Conservation (phyloP, 2,888 invertebrate species). For the Lithophane socia region DNA sequence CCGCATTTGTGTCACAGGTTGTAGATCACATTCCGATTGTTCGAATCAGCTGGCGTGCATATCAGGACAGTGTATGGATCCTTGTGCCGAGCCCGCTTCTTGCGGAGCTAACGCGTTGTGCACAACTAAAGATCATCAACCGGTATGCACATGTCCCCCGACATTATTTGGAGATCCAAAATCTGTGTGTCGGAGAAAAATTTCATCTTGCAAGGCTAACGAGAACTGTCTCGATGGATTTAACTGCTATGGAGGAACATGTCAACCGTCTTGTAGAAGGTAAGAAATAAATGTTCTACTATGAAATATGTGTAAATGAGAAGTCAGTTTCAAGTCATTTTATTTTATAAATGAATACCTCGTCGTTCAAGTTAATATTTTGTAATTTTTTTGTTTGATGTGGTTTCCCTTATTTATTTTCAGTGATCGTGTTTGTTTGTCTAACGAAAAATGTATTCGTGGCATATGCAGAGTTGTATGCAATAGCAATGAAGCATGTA, state of each 20-base stretch:
- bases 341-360: background rate
- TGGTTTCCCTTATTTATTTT: slow-evolving; percentile 69
- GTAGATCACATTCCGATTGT: slow-evolving; percentile 95
- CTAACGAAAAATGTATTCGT: slow-evolving; percentile 96
- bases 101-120: slow-evolving; percentile 96
- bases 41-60: slow-evolving; percentile 93
- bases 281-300: slow-evolving; percentile 72
- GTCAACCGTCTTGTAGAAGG: slow-evolving; percentile 95
- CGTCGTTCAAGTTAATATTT: background rate
- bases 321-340: background rate
- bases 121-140: slow-evolving; percentile 92
- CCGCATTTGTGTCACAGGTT: slow-evolving; percentile 94
- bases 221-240: slow-evolving; percentile 93
- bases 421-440: slow-evolving; percentile 95
- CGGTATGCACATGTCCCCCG: slow-evolving; percentile 93
- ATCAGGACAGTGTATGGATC: slow-evolving; percentile 94
- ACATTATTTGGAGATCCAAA: slow-evolving; percentile 94
- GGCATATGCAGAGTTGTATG: slow-evolving; percentile 96
- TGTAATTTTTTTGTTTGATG: background rate
- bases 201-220: slow-evolving; percentile 91
- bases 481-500: slow-evolving; percentile 96
- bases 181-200: slow-evolving; percentile 93
- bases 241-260: slow-evolving; percentile 94
- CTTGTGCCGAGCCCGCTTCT: slow-evolving; percentile 94
- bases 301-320: background rate